phyloP scores from a whole-genome alignment of 2,113 vertebrate genomes.

The Dunckerocampus dactyliophorus region DNA sequence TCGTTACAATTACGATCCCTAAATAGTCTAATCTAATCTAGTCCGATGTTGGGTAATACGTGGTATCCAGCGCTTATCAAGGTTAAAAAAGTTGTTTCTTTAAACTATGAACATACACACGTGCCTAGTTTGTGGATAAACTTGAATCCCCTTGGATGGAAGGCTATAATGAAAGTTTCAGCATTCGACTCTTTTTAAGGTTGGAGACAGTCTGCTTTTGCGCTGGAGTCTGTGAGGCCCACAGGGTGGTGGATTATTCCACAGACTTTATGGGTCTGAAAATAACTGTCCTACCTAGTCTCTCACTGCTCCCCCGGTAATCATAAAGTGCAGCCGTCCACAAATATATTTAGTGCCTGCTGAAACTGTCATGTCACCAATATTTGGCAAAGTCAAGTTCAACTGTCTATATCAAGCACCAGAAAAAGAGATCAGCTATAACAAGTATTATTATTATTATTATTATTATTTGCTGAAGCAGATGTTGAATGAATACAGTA shows the following conservation, averaged over 20 bases:
- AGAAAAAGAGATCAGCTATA: constrained; percentile 23
- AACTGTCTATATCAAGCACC: constrained; percentile 23
- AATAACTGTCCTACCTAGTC: constrained; percentile 64
- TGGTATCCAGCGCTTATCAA: no score
- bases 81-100: no score
- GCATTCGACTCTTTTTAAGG: constrained; percentile 62
- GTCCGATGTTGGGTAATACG: no score
- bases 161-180: constrained; percentile 68
- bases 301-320: constrained; percentile 47
- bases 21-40: no score
- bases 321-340: constrained; percentile 64
- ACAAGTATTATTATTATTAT: background rate
- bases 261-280: constrained; percentile 69
- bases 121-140: constrained; percentile 52
- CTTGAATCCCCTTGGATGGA: constrained; percentile 46
- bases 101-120: background rate
- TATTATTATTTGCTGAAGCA: constrained; percentile 10
- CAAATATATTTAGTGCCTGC: constrained; percentile 63
- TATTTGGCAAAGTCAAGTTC: constrained; percentile 47
- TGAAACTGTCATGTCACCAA: constrained; percentile 55
- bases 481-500: constrained; percentile 30
- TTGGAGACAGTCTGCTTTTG: constrained; percentile 58
- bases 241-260: constrained; percentile 63
- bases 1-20: no score
- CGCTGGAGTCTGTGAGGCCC: constrained; percentile 54